Conservation (phyloP, 2,888 invertebrate species). For the Harpalus rufipes region DNA sequence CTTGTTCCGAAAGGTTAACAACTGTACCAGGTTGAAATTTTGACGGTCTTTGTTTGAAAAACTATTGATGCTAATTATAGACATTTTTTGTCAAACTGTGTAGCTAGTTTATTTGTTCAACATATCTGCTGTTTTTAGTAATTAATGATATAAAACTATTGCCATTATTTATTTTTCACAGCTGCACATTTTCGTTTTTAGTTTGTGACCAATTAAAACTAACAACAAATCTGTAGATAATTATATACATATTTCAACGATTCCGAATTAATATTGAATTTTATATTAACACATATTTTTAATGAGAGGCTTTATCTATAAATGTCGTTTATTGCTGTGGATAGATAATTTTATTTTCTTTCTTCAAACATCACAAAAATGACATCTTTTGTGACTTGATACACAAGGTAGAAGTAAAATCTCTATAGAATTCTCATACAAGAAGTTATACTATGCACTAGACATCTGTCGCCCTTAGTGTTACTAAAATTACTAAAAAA, state of each 20-base stretch:
- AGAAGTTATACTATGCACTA: too few relatives aligned
- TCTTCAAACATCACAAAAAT: too few relatives aligned
- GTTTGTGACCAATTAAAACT: background rate
- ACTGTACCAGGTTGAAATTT: constrained; percentile 22
- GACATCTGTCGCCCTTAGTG: too few relatives aligned
- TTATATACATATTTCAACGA: background rate
- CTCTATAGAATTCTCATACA: too few relatives aligned
- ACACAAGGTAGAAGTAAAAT: too few relatives aligned
- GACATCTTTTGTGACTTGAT: too few relatives aligned
- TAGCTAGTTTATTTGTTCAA: background rate
- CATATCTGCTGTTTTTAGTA: background rate
- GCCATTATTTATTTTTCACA: background rate
- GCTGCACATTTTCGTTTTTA: background rate
- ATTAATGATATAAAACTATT: background rate
- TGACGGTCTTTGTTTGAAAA: constrained; percentile 11
- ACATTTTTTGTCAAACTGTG: background rate
- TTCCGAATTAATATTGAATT: background rate
- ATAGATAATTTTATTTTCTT: too few relatives aligned
- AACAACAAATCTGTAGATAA: background rate
- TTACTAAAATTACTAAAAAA: too few relatives aligned
- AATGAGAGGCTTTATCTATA: too few relatives aligned
- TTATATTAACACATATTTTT: background rate
- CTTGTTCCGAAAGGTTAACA: constrained; percentile 60
- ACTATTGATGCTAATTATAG: background rate
- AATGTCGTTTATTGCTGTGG: too few relatives aligned